A percentile compares a stretch with the other conserved stretches of the same genome.
Conservation (phyloP, 2,113 vertebrate genomes). For the Colinus virginianus region DNA sequence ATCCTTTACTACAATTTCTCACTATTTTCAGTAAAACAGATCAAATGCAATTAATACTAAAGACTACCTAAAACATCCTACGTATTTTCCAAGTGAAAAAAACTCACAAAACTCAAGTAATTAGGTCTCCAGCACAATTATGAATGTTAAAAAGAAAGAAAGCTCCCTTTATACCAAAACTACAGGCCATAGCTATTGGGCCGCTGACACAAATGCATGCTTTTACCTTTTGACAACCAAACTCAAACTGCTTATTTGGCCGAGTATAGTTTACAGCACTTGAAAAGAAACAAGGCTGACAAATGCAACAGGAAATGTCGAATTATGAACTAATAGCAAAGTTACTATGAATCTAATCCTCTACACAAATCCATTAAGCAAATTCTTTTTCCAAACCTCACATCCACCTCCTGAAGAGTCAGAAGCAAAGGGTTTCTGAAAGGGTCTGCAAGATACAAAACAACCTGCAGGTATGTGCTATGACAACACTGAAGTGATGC, state of each 20-base stretch:
- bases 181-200: conserved; percentile 20
- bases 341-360: background rate
- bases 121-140: background rate
- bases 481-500: background rate
- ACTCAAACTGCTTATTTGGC: conserved; percentile 64
- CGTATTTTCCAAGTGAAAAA: background rate
- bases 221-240: conserved; percentile 61
- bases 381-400: background rate
- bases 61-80: background rate
- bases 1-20: background rate
- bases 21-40: background rate
- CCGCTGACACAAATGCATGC: conserved; percentile 67
- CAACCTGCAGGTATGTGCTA: background rate
- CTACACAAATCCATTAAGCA: background rate
- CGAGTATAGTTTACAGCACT: conserved; percentile 28
- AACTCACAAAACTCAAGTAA: background rate
- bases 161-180: conserved; percentile 1
- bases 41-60: background rate
- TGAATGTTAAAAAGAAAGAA: background rate
- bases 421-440: background rate
- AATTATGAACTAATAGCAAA: background rate
- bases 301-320: background rate
- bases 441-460: background rate
- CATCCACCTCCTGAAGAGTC: background rate
- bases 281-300: background rate